A percentile compares a stretch with the other conserved stretches of the same genome.
Evolutionary conservation across 2,113 vertebrate genomes (phyloP).

Genomic region (Arenaria interpres): DNA sequence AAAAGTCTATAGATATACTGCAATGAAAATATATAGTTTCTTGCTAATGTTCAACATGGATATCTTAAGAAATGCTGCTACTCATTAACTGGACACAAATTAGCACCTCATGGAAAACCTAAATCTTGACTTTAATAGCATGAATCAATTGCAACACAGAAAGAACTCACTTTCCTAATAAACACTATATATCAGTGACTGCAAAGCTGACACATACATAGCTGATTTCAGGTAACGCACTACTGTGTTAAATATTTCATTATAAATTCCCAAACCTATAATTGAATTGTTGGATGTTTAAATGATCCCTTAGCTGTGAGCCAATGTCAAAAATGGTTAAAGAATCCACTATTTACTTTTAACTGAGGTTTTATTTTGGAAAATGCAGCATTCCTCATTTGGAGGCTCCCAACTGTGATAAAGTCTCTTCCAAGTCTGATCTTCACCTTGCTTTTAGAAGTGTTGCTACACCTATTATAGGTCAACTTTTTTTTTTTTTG

Average conservation of each 20-base stretch:
- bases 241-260: neutral
- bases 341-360: neutral
- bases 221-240: neutral
- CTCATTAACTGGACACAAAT: neutral
- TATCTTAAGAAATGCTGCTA: neutral
- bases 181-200: neutral
- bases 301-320: neutral
- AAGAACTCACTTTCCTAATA: neutral
- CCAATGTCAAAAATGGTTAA: neutral
- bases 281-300: neutral
- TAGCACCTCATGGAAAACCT: neutral
- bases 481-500: neutral
- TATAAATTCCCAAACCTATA: neutral
- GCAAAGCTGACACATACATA: neutral
- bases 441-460: neutral
- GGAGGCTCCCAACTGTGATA: neutral
- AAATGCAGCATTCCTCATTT: neutral
- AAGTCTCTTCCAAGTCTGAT: neutral
- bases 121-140: neutral
- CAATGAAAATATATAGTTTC: neutral
- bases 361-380: neutral
- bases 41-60: neutral
- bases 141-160: neutral
- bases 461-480: neutral
- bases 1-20: neutral